A percentile compares a stretch with the other conserved stretches of the same genome.
These are phyloP conservation scores for Dicaeum eximium DNA, from an alignment of 2,113 vertebrate genomes.

Conservation along the genomic window DNA sequence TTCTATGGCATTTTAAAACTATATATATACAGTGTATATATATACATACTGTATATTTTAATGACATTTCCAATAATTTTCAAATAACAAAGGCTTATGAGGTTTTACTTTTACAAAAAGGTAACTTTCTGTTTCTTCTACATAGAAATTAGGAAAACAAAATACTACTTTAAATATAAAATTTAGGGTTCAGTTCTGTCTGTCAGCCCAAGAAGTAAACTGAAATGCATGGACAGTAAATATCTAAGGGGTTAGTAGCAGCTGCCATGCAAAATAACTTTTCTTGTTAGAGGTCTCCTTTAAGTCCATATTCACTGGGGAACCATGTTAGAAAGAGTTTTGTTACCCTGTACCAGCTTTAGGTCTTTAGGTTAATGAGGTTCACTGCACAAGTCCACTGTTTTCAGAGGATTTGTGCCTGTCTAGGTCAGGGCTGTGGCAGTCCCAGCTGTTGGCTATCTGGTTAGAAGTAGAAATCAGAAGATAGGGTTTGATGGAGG, in stretches of 20 bases:
- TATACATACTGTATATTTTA: neutral
- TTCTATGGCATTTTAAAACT: neutral
- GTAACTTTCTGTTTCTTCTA: neutral
- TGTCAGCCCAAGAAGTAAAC: neutral
- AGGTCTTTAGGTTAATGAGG: neutral
- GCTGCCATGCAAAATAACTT: neutral
- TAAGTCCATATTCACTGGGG: neutral
- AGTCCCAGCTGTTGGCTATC: neutral
- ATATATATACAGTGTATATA: neutral
- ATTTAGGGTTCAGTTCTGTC: neutral
- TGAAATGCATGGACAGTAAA: neutral
- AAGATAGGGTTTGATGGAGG: neutral
- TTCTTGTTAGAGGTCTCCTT: neutral
- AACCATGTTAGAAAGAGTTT: neutral
- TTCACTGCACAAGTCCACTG: neutral
- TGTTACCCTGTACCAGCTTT: neutral
- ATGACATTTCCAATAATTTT: neutral
- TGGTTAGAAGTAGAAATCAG: neutral
- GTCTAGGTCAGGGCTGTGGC: neutral
- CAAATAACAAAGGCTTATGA: neutral
- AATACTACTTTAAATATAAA: neutral
- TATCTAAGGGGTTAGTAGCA: neutral
- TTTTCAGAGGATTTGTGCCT: neutral
- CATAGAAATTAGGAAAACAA: neutral
- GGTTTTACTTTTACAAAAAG: neutral